Evolutionary conservation across 2,888 invertebrate species (phyloP).

Genomic region (Crematogaster levior): DNA sequence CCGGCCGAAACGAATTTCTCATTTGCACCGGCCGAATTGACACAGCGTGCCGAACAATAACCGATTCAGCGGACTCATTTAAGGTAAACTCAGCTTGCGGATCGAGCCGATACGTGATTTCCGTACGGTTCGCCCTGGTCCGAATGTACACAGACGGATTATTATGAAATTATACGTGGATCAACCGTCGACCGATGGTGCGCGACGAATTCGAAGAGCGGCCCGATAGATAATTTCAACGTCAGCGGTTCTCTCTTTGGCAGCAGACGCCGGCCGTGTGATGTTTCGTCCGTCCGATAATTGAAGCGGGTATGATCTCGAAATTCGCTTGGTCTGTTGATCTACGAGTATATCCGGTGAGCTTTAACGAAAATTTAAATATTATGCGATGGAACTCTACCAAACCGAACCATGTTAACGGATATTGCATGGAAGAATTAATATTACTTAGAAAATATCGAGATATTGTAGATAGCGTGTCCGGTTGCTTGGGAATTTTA

Average conservation of each 20-base stretch:
- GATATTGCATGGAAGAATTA: conserved; percentile 17
- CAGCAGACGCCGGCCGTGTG: conserved; percentile 27
- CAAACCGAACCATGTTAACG: conserved; percentile 7
- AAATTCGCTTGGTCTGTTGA: conserved; percentile 7
- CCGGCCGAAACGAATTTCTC: conserved; percentile 64
- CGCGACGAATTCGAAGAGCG: conserved; percentile 45
- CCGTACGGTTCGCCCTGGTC: conserved; percentile 68
- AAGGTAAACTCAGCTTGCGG: conserved; percentile 75
- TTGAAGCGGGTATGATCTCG: conserved; percentile 35
- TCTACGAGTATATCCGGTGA: conserved; percentile 11
- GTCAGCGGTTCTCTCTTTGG: conserved; percentile 32
- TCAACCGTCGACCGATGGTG: conserved; percentile 61
- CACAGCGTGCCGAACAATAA: conserved; percentile 62
- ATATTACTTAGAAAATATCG: conserved; percentile 25
- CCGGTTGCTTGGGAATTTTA: not conserved
- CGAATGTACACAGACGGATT: conserved; percentile 77
- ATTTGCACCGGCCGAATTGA: conserved; percentile 65
- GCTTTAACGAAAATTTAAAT: conserved; percentile 40
- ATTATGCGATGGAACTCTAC: conserved; percentile 25
- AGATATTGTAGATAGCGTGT: not conserved
- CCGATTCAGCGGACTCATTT: conserved; percentile 70
- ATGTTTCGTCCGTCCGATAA: conserved; percentile 51
- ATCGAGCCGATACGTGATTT: conserved; percentile 77
- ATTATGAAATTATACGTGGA: conserved; percentile 80
- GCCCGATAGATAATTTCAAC: conserved; percentile 43